A percentile compares a stretch with the other conserved stretches of the same genome.
phyloP scores from a whole-genome alignment of 2,888 invertebrate species.

The Pteria penguin region DNA sequence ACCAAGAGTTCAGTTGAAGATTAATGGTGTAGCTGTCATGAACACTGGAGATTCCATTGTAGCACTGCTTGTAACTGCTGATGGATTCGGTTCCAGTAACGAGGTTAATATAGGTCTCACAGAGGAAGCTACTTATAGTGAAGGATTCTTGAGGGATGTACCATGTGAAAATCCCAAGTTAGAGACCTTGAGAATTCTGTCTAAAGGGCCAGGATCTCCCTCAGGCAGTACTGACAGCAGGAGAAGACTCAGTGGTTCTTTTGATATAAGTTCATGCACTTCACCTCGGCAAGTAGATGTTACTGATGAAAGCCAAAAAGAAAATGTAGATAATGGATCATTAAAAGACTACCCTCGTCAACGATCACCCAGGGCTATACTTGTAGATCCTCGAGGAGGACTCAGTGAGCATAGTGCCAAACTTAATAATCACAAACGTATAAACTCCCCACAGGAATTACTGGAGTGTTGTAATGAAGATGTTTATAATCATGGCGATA shows the following conservation, averaged over 20 bases:
- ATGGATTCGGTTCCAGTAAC: constrained; percentile 26
- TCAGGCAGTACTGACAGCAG: constrained; percentile 34
- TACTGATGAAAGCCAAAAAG: constrained; percentile 44
- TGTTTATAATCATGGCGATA: constrained; percentile 15
- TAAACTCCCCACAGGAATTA: constrained; percentile 33
- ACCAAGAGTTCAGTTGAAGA: constrained; percentile 80
- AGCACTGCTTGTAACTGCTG: constrained; percentile 84
- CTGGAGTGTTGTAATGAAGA: constrained; percentile 32
- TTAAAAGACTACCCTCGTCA: constrained; percentile 36
- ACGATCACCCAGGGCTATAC: constrained; percentile 35
- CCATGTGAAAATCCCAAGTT: constrained; percentile 15
- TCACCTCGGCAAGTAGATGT: constrained; percentile 29
- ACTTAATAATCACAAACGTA: constrained; percentile 2
- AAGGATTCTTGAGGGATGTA: constrained; percentile 8
- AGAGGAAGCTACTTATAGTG: constrained; percentile 11
- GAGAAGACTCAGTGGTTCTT: constrained; percentile 12
- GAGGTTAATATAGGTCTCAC: constrained; percentile 11
- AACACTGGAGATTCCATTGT: constrained; percentile 92
- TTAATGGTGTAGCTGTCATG: constrained; percentile 85
- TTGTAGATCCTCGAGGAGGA: constrained; percentile 18
- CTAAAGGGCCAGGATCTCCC: constrained; percentile 30
- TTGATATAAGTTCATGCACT: constrained; percentile 16
- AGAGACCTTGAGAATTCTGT: constrained; percentile 24
- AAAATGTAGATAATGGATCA: constrained; percentile 34
- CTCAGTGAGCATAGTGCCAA: constrained; percentile 29